These are phyloP conservation scores for Nasonia vitripennis DNA, from an alignment of 1,140 invertebrate species.

Conservation along the genomic window DNA sequence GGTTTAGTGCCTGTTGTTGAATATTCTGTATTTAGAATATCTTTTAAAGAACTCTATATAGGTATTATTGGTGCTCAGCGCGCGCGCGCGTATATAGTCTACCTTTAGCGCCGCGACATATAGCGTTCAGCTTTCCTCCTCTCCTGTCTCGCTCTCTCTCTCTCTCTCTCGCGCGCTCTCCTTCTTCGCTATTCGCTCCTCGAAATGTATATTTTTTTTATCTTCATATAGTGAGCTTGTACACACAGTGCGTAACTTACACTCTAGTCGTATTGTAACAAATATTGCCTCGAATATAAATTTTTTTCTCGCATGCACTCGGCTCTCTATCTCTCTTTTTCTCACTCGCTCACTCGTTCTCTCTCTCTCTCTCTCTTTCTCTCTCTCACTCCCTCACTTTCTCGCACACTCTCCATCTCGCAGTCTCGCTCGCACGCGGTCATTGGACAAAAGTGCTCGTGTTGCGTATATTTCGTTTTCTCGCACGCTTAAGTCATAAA, in stretches of 20 bases:
- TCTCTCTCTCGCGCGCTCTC: background rate
- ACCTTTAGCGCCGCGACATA: background rate
- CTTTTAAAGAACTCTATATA: constrained; percentile 5
- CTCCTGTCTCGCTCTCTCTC: constrained; percentile 10
- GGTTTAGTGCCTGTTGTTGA: constrained; percentile 44
- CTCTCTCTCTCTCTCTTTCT: constrained; percentile 52
- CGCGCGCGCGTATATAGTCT: background rate
- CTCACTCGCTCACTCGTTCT: constrained; percentile 45
- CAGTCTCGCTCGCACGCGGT: constrained; percentile 41
- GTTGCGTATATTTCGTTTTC: constrained; percentile 53
- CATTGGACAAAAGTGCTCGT: constrained; percentile 58
- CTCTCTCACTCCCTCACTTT: constrained; percentile 12
- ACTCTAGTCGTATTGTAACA: constrained; percentile 69
- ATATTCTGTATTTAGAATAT: constrained; percentile 11
- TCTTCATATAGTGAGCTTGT: constrained; percentile 49
- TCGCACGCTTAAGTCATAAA: constrained; percentile 53
- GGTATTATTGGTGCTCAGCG: constrained; percentile 3
- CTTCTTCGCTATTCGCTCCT: constrained; percentile 13
- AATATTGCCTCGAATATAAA: constrained; percentile 75
- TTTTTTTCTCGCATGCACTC: constrained; percentile 55
- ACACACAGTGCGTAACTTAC: constrained; percentile 63
- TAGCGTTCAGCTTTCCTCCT: background rate
- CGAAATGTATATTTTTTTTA: constrained; percentile 6
- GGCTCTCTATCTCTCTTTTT: constrained; percentile 31
- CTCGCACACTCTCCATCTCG: constrained; percentile 21